Evolutionary conservation across 2,797 vertebrate species (phyloP).

Genomic region (Anisognathus igniventris): DNA sequence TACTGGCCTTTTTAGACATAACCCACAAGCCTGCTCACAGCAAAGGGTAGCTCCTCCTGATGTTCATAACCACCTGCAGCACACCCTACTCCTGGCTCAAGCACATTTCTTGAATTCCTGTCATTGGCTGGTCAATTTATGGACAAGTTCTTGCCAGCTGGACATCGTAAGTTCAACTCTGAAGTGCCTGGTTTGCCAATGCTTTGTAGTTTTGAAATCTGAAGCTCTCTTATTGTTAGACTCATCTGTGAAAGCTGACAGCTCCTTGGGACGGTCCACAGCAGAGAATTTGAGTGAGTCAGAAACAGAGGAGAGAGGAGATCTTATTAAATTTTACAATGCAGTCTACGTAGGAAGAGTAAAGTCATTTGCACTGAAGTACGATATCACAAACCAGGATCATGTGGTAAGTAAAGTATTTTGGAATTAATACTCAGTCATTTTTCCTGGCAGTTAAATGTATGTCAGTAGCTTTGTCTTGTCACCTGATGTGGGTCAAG

Average conservation of each 20-base stretch:
- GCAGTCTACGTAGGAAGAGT: slow-evolving; percentile 87
- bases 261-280: not conserved
- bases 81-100: not conserved
- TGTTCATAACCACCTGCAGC: not conserved
- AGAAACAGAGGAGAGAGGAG: slow-evolving; percentile 82
- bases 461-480: not conserved
- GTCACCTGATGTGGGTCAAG: not conserved
- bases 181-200: not conserved
- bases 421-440: not conserved
- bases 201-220: not conserved
- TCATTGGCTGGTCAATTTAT: not conserved
- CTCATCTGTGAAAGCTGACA: not conserved
- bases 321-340: slow-evolving; percentile 97
- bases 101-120: not conserved
- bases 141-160: not conserved
- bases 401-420: slow-evolving; percentile 76
- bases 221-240: not conserved
- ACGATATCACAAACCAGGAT: slow-evolving; percentile 78
- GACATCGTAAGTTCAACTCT: not conserved
- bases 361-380: slow-evolving; percentile 88
- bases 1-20: not conserved
- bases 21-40: not conserved
- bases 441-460: not conserved
- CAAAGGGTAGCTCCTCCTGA: not conserved
- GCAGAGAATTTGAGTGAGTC: slow-evolving; percentile 44